Evolutionary conservation across 2,113 vertebrate species (phyloP), one percentile per base, ranked within the genome.

Genomic region (Ctenomys sociabilis): DNA sequence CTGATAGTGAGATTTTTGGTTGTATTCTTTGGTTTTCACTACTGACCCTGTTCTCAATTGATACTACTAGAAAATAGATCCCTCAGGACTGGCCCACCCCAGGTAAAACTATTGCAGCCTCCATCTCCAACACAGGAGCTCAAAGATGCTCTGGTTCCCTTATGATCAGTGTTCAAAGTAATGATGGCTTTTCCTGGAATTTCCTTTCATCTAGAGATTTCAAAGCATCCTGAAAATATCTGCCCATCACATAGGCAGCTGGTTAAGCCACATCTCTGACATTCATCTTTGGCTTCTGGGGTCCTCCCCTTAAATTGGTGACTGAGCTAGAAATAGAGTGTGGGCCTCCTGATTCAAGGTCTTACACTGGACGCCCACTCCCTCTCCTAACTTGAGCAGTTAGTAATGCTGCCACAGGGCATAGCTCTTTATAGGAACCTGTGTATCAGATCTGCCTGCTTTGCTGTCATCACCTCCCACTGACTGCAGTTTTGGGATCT

Each of bases 161-260:
- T 88, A 12, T 73, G 91, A 95, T 87, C 78, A 87, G 80, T 73
- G 80, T 26, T 80, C 81, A 78, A 81, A 87, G 92, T 97, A 97
- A 97, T 97, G 94, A 96, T 43, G 94, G 85, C 70, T 90, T 95
- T 88, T 73, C 75, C 57, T 91, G 49, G 84, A n/a, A 73, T 66
- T 94, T 96, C 86, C 94, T 97, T 97, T 97, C 87, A 94, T 96
- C 89, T 96, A 88, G 63, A 95, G 57, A 96, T 97, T 97, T 97
- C 96, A 95, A 78, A 96, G 90, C 66, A 68, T 84, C 64, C 93
- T 30, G 35, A 54, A 95, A 93, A 95, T 64, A 90, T 73, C 9
- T 80, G 52, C 88, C 90, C 37, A 70, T 73, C 92, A 52, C 75
- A 7, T 13, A 66, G 75, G 78, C 68, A 68, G 82, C 77, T 82